Conservation (phyloP, 2,113 vertebrate genomes). For the Xyrauchen texanus region DNA sequence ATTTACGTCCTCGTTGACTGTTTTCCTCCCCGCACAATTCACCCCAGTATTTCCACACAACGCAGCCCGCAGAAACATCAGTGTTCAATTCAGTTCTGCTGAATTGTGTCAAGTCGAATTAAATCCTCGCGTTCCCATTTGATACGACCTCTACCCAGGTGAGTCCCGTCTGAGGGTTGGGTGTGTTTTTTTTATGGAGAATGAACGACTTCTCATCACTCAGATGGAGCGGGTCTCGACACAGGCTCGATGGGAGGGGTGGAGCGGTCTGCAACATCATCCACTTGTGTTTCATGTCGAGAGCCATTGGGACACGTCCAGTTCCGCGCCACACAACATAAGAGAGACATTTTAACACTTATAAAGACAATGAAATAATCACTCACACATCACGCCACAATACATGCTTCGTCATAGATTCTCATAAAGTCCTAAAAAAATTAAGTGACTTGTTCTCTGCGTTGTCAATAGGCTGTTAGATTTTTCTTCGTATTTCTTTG, state of each 20-base stretch:
- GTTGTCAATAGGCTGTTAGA: no score
- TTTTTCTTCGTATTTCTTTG: conserved; percentile 12
- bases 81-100: not conserved
- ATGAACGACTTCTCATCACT: conserved; percentile 5
- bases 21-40: conserved; percentile 19
- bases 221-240: conserved; percentile 21
- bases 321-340: not conserved
- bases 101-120: not conserved
- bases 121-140: not conserved
- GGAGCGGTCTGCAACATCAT: conserved; percentile 43
- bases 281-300: conserved; percentile 21
- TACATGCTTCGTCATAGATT: not conserved
- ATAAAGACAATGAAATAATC: not conserved
- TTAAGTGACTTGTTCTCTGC: no score
- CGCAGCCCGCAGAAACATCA: not conserved
- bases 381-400: not conserved
- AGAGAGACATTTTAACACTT: not conserved
- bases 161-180: conserved; percentile 32
- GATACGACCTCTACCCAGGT: conserved; percentile 32
- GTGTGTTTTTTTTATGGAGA: conserved; percentile 14
- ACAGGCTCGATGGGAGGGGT: conserved; percentile 44
- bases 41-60: not conserved
- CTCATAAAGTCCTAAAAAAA: not conserved
- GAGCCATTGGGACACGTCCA: not conserved
- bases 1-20: conserved; percentile 63